phyloP scores from a whole-genome alignment of 1,140 invertebrate species.

The Zophobas morio region DNA sequence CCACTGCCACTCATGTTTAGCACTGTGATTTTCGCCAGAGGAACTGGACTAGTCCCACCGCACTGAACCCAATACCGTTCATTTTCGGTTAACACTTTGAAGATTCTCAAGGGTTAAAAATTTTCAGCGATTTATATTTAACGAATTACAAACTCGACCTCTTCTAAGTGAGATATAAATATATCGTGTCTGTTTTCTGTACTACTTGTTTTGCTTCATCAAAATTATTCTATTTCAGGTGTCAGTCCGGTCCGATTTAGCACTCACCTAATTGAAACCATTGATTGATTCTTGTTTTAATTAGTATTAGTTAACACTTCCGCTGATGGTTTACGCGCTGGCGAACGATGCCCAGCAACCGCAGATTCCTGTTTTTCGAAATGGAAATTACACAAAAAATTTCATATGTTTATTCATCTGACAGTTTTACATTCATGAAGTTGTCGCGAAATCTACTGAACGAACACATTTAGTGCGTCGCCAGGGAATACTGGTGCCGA shows the following conservation, averaged over 20 bases:
- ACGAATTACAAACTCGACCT: constrained; percentile 61
- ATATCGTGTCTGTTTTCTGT: constrained; percentile 58
- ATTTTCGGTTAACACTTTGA: constrained; percentile 30
- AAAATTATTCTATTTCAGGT: constrained; percentile 54
- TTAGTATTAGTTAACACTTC: constrained; percentile 20
- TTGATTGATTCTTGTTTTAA: constrained; percentile 33
- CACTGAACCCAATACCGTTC: constrained; percentile 11
- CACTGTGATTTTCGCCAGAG: neutral
- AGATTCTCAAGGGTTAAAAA: constrained; percentile 53
- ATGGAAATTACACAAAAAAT: neutral
- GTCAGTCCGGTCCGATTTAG: constrained; percentile 22
- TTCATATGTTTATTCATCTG: constrained; percentile 1
- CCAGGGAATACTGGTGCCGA: constrained; percentile 45
- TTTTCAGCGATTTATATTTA: constrained; percentile 62
- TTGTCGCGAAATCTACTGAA: constrained; percentile 28
- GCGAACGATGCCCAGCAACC: neutral
- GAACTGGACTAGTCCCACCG: neutral
- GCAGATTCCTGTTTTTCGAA: constrained; percentile 12
- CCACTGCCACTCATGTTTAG: constrained; percentile 26
- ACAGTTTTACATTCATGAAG: constrained; percentile 16
- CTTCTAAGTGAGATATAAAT: constrained; percentile 63
- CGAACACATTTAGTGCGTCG: constrained; percentile 33
- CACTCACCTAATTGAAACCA: constrained; percentile 36
- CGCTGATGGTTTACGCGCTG: constrained; percentile 7
- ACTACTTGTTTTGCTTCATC: constrained; percentile 62